Percentiles rank a stretch among this genome's conserved stretches.
Conservation (phyloP, 2,888 invertebrate genomes). For the Clistopyga incitator region DNA sequence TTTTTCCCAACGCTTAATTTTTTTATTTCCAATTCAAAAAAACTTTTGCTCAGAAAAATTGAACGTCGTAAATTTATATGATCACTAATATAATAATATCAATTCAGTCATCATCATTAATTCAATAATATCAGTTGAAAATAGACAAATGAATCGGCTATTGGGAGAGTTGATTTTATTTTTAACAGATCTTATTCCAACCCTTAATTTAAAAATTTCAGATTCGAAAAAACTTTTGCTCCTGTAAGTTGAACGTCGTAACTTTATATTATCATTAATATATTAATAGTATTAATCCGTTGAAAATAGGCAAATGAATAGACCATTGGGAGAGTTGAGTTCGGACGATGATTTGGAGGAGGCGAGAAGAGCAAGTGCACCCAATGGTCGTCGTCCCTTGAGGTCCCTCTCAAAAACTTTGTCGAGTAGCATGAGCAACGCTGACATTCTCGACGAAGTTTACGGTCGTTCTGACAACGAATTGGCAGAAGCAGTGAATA, state of each 20-base stretch:
- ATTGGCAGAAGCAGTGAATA: conserved; percentile 83
- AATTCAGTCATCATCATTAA: conserved; percentile 18
- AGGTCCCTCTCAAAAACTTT: conserved; percentile 65
- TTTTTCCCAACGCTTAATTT: too few species aligned
- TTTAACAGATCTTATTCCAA: too few species aligned
- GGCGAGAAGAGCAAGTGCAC: conserved; percentile 4
- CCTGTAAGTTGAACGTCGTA: not conserved
- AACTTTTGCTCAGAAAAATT: too few species aligned
- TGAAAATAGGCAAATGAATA: conserved; percentile 27
- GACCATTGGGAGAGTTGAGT: conserved; percentile 35
- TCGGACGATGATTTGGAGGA: conserved; percentile 53
- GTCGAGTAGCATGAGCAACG: conserved; percentile 68
- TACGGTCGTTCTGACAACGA: conserved; percentile 79
- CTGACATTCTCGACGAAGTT: conserved; percentile 67
- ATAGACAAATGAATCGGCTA: conserved; percentile 25
- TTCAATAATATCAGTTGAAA: not conserved
- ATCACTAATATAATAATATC: conserved; percentile 2
- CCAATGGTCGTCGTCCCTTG: conserved; percentile 54
- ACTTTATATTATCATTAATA: conserved; percentile 7
- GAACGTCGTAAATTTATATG: not conserved
- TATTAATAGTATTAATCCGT: not conserved
- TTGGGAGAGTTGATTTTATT: conserved; percentile 45
- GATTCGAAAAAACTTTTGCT: too few species aligned
- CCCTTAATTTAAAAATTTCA: too few species aligned
- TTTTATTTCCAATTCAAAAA: too few species aligned